Evolutionary conservation across 2,113 vertebrate genomes (phyloP).

Genomic region (Megaceryle maxima): DNA sequence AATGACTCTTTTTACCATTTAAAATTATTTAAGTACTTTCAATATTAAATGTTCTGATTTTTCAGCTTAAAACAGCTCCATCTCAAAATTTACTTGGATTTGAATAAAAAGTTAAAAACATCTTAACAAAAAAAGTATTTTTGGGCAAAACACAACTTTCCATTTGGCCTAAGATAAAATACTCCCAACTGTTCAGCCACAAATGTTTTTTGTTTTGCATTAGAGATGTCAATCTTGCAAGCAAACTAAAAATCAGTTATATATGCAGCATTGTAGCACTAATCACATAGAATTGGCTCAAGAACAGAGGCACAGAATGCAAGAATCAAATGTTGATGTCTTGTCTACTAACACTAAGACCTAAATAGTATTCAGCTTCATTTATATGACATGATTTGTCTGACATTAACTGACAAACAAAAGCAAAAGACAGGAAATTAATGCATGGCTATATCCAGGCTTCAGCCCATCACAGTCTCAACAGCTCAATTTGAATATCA

Average conservation of each 20-base stretch:
- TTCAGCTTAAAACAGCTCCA: neutral
- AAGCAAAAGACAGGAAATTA: neutral
- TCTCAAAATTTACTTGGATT: neutral
- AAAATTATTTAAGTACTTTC: neutral
- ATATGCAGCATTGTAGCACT: neutral
- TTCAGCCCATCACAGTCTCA: neutral
- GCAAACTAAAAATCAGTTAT: neutral
- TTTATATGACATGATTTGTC: neutral
- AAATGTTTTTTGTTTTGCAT: neutral
- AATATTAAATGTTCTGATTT: neutral
- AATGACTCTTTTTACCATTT: neutral
- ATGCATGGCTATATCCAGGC: neutral
- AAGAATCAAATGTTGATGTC: neutral
- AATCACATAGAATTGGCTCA: neutral
- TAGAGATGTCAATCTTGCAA: neutral
- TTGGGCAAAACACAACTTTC: neutral
- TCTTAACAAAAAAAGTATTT: neutral
- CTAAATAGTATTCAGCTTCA: neutral
- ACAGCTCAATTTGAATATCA: neutral
- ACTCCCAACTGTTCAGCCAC: neutral
- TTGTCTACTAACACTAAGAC: neutral
- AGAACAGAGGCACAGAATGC: neutral
- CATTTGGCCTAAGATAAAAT: neutral
- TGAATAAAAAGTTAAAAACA: neutral
- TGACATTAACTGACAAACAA: slow-evolving; percentile 7